Evolutionary conservation across 2,888 invertebrate species (phyloP).

Genomic region (Odontocerum albicorne): DNA sequence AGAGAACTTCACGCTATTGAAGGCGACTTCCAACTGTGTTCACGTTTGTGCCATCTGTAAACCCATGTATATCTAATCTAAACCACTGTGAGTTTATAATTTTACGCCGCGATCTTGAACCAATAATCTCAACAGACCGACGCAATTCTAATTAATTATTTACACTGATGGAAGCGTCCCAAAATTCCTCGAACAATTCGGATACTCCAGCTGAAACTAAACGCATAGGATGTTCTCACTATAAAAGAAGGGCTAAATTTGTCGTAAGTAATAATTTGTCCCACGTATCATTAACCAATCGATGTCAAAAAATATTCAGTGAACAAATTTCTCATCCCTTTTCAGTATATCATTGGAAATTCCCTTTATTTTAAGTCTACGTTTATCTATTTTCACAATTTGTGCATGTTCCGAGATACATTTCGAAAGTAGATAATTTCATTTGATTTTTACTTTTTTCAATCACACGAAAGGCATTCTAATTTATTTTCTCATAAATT

Average conservation of each 20-base stretch:
- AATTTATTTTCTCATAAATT: too few relatives aligned
- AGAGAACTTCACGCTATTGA: too few relatives aligned
- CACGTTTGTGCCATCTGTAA: constrained; percentile 20
- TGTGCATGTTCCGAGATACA: not conserved
- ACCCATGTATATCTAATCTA: too few relatives aligned
- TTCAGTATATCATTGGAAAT: not conserved
- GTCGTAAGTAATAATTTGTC: constrained; percentile 64
- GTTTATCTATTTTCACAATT: not conserved
- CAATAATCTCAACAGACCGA: constrained; percentile 4
- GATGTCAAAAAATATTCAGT: constrained; percentile 11
- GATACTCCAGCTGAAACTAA: constrained; percentile 43
- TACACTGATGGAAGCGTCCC: constrained; percentile 24
- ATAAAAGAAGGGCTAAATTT: constrained; percentile 82
- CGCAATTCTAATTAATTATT: constrained; percentile 13
- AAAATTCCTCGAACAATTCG: constrained; percentile 7
- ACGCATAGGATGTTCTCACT: constrained; percentile 77
- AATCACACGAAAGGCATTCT: too few relatives aligned
- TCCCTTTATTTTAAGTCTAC: not conserved
- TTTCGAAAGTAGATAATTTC: too few relatives aligned
- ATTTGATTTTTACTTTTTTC: too few relatives aligned
- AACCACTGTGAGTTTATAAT: constrained; percentile 10
- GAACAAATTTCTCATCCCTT: not conserved
- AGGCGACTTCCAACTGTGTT: too few relatives aligned
- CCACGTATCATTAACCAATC: constrained; percentile 22
- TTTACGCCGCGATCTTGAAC: constrained; percentile 20